phyloP scores from a whole-genome alignment of 1,140 invertebrate species.

The Rhagoletis zephyria region DNA sequence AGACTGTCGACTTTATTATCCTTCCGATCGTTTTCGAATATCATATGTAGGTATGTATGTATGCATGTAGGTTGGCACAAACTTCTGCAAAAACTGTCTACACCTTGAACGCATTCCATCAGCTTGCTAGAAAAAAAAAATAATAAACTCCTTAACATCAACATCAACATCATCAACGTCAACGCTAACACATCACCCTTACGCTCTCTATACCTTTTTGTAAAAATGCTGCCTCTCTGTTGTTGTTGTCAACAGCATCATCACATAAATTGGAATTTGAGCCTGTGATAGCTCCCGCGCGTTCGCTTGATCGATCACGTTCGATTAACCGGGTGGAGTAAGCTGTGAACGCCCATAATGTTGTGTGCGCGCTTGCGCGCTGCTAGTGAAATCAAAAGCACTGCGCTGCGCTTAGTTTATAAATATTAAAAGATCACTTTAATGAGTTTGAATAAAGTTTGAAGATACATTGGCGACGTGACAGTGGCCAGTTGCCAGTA shows the following conservation, averaged over 20 bases:
- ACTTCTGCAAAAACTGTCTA: slow-evolving; percentile 25
- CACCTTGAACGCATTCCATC: slow-evolving; percentile 35
- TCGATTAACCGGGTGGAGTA: slow-evolving; percentile 45
- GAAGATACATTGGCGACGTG: slow-evolving; percentile 1
- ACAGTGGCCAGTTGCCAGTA: background rate
- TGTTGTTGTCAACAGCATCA: slow-evolving; percentile 58
- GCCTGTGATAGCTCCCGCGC: slow-evolving; percentile 58
- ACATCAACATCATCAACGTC: slow-evolving; percentile 43
- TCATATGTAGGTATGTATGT: background rate
- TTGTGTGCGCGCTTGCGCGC: background rate
- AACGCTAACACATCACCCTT: slow-evolving; percentile 11
- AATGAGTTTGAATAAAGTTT: slow-evolving; percentile 56
- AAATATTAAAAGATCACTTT: slow-evolving; percentile 58
- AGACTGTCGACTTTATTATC: slow-evolving; percentile 32
- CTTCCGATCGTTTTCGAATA: background rate
- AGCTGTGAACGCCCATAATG: slow-evolving; percentile 51
- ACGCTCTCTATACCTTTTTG: background rate
- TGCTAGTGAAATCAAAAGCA: background rate
- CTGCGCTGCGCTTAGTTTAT: slow-evolving; percentile 24
- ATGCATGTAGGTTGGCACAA: background rate
- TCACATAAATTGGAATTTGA: slow-evolving; percentile 67
- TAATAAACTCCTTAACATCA: background rate
- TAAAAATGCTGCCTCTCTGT: background rate
- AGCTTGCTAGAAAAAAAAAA: background rate
- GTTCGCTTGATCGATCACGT: slow-evolving; percentile 58